Evolutionary conservation across 2,888 invertebrate species (phyloP).

Genomic region (Sarcophaga variegata): DNA sequence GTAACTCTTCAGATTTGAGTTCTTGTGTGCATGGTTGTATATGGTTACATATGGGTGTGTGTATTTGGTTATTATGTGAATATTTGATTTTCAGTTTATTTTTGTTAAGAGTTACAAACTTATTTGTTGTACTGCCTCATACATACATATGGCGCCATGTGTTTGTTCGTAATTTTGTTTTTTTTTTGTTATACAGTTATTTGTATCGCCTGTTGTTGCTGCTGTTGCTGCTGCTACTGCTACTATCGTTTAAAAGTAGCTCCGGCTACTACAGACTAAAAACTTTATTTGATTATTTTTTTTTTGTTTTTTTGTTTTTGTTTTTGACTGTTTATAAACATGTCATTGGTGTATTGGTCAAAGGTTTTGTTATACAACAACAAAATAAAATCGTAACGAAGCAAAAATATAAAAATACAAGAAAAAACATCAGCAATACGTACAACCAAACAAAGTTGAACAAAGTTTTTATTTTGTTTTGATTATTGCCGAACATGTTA

Average conservation of each 20-base stretch:
- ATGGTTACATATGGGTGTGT: background rate
- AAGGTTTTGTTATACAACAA: constrained; percentile 61
- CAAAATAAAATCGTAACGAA: background rate
- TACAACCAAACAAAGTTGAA: constrained; percentile 40
- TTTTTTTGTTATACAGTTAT: constrained; percentile 32
- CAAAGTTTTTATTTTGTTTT: constrained; percentile 59
- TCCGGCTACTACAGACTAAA: constrained; percentile 18
- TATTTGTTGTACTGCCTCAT: constrained; percentile 52
- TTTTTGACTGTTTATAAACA: constrained; percentile 61
- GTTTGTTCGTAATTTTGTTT: constrained; percentile 48
- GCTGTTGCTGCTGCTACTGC: constrained; percentile 26
- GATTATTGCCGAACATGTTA: constrained; percentile 64
- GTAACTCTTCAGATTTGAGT: background rate
- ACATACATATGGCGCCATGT: constrained; percentile 62
- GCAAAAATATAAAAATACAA: no score
- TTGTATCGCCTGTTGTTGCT: constrained; percentile 25
- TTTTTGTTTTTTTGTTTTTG: background rate
- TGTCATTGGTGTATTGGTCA: constrained; percentile 68
- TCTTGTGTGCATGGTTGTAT: background rate
- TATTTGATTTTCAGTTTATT: constrained; percentile 65
- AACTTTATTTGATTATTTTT: constrained; percentile 32
- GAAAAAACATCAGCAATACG: no score
- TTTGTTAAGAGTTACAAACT: constrained; percentile 64
- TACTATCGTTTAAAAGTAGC: constrained; percentile 29
- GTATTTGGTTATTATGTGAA: constrained; percentile 61